phyloP scores from a whole-genome alignment of 2,888 invertebrate species.

The Calliopum simillimum region DNA sequence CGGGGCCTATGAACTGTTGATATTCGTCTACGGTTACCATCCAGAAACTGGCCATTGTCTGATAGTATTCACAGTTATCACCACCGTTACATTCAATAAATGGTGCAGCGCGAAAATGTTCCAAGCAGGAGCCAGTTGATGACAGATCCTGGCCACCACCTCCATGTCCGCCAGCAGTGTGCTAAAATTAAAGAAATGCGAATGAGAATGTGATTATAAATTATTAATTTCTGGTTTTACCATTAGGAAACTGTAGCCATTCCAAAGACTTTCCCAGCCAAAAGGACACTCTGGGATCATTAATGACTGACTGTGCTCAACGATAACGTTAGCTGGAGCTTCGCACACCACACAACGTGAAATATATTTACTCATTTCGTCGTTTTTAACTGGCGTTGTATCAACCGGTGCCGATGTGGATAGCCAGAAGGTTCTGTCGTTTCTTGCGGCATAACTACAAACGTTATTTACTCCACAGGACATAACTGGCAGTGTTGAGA shows the following conservation, averaged over 20 bases:
- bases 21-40: conserved; percentile 89
- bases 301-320: conserved; percentile 92
- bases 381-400: conserved; percentile 93
- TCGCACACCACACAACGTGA: conserved; percentile 97
- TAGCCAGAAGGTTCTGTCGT: conserved; percentile 96
- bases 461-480: conserved; percentile 96
- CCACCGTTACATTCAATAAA: conserved; percentile 99
- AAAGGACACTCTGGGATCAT: conserved; percentile 87
- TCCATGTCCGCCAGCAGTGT: conserved; percentile 96
- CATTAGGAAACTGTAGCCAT: conserved; percentile 98
- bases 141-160: conserved; percentile 96
- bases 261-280: conserved; percentile 93
- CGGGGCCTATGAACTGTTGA: conserved; percentile 87
- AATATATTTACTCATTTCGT: conserved; percentile 86
- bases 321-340: conserved; percentile 93
- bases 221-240: conserved; percentile 69
- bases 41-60: conserved; percentile 98
- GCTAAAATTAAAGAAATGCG: conserved; percentile 72
- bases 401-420: conserved; percentile 91
- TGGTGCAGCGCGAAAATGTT: conserved; percentile 87
- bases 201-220: neutral
- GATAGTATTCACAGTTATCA: conserved; percentile 93
- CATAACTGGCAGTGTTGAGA: conserved; percentile 97
- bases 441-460: conserved; percentile 95
- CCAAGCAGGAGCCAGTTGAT: conserved; percentile 95